Percentiles rank a stretch among this genome's conserved stretches.
phyloP scores from a whole-genome alignment of 2,797 vertebrate genomes.

The Clamator glandarius region DNA sequence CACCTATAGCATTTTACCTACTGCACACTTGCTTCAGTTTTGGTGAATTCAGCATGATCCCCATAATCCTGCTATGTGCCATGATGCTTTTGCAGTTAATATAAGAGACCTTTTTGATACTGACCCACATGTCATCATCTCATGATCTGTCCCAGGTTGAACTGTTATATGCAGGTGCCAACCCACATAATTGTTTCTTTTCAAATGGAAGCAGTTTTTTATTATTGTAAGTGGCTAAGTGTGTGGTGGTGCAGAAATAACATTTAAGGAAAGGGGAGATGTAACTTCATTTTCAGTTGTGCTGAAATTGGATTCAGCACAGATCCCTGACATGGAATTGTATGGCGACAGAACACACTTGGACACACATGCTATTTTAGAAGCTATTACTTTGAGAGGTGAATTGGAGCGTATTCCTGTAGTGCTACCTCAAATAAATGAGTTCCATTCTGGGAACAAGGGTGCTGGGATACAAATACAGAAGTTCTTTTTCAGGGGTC shows the following conservation, averaged over 20 bases:
- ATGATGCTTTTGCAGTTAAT: not conserved
- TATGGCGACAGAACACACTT: not conserved
- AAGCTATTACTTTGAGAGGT: not conserved
- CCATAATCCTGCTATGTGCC: not conserved
- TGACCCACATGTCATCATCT: not conserved
- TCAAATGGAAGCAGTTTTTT: not conserved
- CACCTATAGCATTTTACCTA: not conserved
- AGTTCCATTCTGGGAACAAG: not conserved
- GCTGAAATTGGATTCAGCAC: not conserved
- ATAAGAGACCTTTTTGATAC: not conserved
- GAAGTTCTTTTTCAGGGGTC: not conserved
- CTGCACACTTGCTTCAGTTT: not conserved
- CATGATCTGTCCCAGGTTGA: not conserved
- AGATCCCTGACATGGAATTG: not conserved
- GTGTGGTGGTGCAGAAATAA: not conserved
- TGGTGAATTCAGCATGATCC: not conserved
- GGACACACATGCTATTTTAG: not conserved
- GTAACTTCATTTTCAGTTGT: not conserved
- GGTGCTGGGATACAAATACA: not conserved
- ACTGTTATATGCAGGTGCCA: not conserved
- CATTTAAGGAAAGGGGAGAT: not conserved
- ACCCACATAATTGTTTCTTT: not conserved
- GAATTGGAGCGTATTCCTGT: not conserved
- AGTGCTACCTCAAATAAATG: not conserved
- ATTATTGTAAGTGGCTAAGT: not conserved